Percentiles rank a stretch among this genome's conserved stretches.
Evolutionary conservation across 2,888 invertebrate genomes (phyloP).

Genomic region (Lysandra bellargus): DNA sequence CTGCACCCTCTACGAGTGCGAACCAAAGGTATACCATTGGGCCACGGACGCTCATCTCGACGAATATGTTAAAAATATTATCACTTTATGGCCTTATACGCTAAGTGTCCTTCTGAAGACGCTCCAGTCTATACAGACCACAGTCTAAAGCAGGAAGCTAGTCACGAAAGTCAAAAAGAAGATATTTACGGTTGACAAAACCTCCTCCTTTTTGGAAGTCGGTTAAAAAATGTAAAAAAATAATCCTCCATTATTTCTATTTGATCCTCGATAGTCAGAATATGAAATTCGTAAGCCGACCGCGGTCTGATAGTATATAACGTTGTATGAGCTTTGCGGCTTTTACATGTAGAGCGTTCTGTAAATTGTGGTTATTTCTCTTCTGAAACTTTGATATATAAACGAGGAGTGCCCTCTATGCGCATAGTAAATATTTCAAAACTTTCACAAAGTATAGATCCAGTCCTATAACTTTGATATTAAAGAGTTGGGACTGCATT

Average conservation of each 20-base stretch:
- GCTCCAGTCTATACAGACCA: too few relatives aligned
- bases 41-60: too few relatives aligned
- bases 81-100: too few relatives aligned
- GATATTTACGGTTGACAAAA: too few relatives aligned
- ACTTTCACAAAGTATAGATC: slow-evolving; percentile 1
- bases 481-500: not conserved
- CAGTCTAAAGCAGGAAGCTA: too few relatives aligned
- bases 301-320: not conserved
- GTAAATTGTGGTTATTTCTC: slow-evolving; percentile 64
- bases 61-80: too few relatives aligned
- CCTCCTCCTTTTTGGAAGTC: too few relatives aligned
- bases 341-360: slow-evolving; percentile 69
- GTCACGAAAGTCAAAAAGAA: too few relatives aligned
- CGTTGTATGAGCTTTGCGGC: slow-evolving; percentile 69
- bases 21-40: too few relatives aligned
- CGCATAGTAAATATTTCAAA: slow-evolving; percentile 20
- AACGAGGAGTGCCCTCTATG: slow-evolving; percentile 44
- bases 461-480: not conserved
- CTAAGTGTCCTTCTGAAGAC: too few relatives aligned
- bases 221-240: too few relatives aligned
- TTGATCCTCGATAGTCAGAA: not conserved
- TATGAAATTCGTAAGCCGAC: not conserved
- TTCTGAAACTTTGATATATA: slow-evolving; percentile 62
- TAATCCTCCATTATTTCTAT: not conserved
- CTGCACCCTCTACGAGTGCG: too few relatives aligned